Evolutionary conservation across 2,888 invertebrate species (phyloP), one percentile per base, ranked within the genome.

Genomic region (Zygaena filipendulae): DNA sequence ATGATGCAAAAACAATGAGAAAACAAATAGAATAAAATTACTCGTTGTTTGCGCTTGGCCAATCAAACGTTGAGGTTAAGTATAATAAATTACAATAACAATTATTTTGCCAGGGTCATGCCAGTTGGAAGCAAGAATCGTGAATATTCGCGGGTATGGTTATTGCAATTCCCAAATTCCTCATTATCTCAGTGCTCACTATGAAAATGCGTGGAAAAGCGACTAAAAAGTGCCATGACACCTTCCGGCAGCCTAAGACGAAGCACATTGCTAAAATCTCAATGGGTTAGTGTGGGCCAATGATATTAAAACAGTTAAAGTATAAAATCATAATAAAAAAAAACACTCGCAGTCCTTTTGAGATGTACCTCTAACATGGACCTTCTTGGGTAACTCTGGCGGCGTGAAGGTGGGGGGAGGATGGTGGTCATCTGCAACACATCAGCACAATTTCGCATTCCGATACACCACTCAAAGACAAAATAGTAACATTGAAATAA

Each of bases 341-440:
- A n/a, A 55, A 71, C 70, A 48, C 67, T 63, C 74, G 70, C 71
- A 68, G 68, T 63, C 59, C 57, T 62, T 58, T 63, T 67, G 72
- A 72, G 68, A 69, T 74, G 82, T 84, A 93, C 94, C 94, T 92
- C 94, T 88, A 83, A 93, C 90, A 90, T 94, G 94, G 88, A 93
- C 92, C 90, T 93, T 91, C 91, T 95, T 95, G 87, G 95, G 95
- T 87, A 95, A 92, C 91, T 95, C 95, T 87, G 95, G 95, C 87
- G 95, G 95, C 85, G 95, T 95, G 87, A 94, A 95, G 85, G 95
- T 94, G 84, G 95, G 94, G 86, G 93, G 92, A 88, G 92, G 92
- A 86, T 92, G 92, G 88, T 92, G 92, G 86, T 93, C 93, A 92
- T 93, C 93, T 93, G 92, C 86, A 92, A 92, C 87, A 87, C 82